These are phyloP conservation scores for Hirtodrosophila trivittata DNA, from an alignment of 2,888 invertebrate genomes.

Conservation along the genomic window DNA sequence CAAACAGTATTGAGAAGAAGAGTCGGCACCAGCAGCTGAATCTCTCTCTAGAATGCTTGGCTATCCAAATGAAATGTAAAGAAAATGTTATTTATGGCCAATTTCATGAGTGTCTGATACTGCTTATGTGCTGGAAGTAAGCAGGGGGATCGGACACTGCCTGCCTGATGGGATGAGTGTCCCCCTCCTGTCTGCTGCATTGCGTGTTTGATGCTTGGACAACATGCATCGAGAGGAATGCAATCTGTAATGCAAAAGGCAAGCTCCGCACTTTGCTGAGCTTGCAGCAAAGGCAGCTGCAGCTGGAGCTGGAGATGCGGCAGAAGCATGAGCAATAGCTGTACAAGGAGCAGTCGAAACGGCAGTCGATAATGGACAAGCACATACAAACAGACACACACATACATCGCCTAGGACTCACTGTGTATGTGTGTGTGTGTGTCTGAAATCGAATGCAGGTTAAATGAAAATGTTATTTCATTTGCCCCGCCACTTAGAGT, in stretches of 20 bases:
- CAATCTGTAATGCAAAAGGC: slow-evolving; percentile 78
- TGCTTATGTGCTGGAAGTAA: slow-evolving; percentile 41
- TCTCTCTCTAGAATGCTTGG: slow-evolving; percentile 33
- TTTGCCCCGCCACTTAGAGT: slow-evolving; percentile 79
- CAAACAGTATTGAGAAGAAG: slow-evolving; percentile 53
- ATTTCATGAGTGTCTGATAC: slow-evolving; percentile 76
- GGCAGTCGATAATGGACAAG: slow-evolving; percentile 62
- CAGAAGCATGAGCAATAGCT: slow-evolving; percentile 5
- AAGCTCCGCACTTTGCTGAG: slow-evolving; percentile 64
- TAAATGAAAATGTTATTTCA: slow-evolving; percentile 80
- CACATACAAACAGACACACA: slow-evolving; percentile 39
- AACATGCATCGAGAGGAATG: slow-evolving; percentile 67
- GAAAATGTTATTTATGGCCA: slow-evolving; percentile 81
- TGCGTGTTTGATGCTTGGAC: slow-evolving; percentile 70
- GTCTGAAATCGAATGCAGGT: slow-evolving; percentile 77
- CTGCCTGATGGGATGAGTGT: slow-evolving; percentile 25
- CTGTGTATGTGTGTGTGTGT: slow-evolving; percentile 13
- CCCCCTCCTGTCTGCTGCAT: slow-evolving; percentile 22
- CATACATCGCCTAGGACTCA: not conserved
- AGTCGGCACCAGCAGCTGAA: slow-evolving; percentile 22
- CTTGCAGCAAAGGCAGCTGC: slow-evolving; percentile 33
- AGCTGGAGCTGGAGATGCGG: slow-evolving; percentile 10
- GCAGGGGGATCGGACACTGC: slow-evolving; percentile 30
- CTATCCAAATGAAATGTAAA: slow-evolving; percentile 78
- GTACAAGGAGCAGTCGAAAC: slow-evolving; percentile 12